Evolutionary conservation across 2,888 invertebrate species (phyloP).

Genomic region (Cacoxenus indagator): DNA sequence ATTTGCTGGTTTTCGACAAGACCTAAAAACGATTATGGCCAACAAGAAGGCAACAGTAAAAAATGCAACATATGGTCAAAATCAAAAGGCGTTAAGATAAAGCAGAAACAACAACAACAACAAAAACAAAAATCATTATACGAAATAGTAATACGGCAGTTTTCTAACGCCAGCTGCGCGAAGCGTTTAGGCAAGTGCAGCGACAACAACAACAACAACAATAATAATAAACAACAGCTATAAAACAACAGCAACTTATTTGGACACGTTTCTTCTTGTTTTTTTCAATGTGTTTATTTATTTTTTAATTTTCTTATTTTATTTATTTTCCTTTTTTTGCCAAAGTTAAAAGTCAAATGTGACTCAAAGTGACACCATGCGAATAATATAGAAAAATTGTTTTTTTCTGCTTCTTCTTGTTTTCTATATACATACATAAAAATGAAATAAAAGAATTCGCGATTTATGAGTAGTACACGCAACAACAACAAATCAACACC

Average conservation of each 20-base stretch:
- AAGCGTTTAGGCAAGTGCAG: neutral
- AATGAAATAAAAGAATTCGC: neutral
- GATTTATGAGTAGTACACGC: neutral
- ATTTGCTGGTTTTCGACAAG: slow-evolving; percentile 1
- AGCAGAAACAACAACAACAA: no score
- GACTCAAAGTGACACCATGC: slow-evolving; percentile 49
- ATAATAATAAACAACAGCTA: neutral
- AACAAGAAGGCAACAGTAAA: neutral
- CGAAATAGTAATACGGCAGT: no score
- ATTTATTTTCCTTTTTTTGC: no score
- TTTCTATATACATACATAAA: neutral
- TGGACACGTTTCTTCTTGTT: neutral
- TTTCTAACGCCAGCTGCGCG: neutral
- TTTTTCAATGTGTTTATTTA: no score
- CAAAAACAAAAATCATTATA: no score
- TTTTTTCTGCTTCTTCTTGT: neutral
- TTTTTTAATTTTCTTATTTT: no score
- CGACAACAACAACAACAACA: neutral
- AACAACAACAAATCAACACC: neutral
- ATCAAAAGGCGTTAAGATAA: neutral
- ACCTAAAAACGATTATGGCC: slow-evolving; percentile 13
- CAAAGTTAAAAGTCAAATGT: slow-evolving; percentile 63
- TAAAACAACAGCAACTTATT: neutral
- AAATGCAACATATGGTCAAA: slow-evolving; percentile 9
- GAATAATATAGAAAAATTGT: slow-evolving; percentile 2